phyloP scores from a whole-genome alignment of 1,140 invertebrate genomes.

The Heterodera carotae region DNA sequence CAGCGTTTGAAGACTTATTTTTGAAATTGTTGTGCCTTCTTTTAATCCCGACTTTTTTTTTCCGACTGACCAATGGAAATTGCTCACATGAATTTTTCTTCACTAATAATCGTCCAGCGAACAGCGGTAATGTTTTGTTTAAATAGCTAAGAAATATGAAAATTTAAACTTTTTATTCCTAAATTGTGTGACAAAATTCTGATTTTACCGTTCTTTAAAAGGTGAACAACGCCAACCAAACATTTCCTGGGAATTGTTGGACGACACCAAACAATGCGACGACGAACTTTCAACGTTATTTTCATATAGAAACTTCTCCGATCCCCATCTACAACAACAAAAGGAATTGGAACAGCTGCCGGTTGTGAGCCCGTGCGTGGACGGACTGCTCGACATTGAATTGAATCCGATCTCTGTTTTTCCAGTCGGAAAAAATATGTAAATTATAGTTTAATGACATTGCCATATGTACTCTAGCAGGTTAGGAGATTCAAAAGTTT shows the following conservation, averaged over 20 bases:
- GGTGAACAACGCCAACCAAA: background rate
- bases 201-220: background rate
- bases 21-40: background rate
- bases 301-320: background rate
- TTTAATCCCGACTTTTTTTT: background rate
- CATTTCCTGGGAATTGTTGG: slow-evolving; percentile 14
- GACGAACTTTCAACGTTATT: slow-evolving; percentile 13
- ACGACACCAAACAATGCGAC: slow-evolving; percentile 30
- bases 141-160: too few relatives aligned
- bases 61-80: background rate
- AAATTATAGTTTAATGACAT: slow-evolving; percentile 15
- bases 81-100: slow-evolving; percentile 20
- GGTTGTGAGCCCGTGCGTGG: background rate
- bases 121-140: background rate
- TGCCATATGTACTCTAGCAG: too few relatives aligned
- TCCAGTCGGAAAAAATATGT: slow-evolving; percentile 38
- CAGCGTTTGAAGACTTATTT: background rate
- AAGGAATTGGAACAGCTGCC: background rate
- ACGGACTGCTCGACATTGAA: slow-evolving; percentile 21
- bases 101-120: background rate
- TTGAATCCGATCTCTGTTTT: slow-evolving; percentile 17
- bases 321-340: background rate
- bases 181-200: too few relatives aligned
- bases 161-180: too few relatives aligned
- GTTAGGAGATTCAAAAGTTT: too few relatives aligned